Evolutionary conservation across 2,888 invertebrate species (phyloP).

Genomic region (Petrolisthes cinctipes): DNA sequence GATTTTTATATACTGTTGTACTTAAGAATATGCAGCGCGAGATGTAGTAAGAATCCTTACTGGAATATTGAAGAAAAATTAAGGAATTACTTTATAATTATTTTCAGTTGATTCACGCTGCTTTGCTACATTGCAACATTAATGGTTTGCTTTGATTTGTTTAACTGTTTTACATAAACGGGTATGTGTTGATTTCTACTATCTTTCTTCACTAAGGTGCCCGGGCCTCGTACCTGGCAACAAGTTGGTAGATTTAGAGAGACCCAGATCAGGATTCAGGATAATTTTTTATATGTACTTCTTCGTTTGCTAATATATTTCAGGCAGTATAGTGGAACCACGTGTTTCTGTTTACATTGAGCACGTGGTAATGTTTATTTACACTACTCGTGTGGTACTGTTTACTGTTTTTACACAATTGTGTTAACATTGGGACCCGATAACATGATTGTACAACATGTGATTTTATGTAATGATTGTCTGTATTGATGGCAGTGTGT

Average conservation of each 20-base stretch:
- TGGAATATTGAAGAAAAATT: too few relatives aligned
- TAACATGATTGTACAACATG: background rate
- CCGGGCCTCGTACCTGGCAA: too few relatives aligned
- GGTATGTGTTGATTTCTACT: too few relatives aligned
- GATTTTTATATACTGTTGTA: too few relatives aligned
- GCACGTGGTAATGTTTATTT: background rate
- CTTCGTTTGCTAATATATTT: slow-evolving; percentile 31
- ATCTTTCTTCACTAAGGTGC: too few relatives aligned
- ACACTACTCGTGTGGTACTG: background rate
- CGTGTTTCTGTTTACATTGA: background rate
- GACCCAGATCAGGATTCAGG: background rate
- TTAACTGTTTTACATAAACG: background rate
- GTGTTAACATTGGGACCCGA: background rate
- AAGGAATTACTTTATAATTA: too few relatives aligned
- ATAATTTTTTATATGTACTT: too few relatives aligned
- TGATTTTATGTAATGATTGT: background rate
- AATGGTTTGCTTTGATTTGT: background rate
- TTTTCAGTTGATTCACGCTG: too few relatives aligned
- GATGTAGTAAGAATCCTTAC: too few relatives aligned
- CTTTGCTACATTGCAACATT: too few relatives aligned
- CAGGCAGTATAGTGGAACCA: background rate
- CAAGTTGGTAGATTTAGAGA: background rate
- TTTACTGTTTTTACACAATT: background rate
- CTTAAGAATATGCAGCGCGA: too few relatives aligned
- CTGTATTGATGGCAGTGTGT: background rate